A percentile compares a stretch with the other conserved stretches of the same genome.
phyloP scores from a whole-genome alignment of 53 echinoderm and acorn worm species.

The Paelopatides confundens region DNA sequence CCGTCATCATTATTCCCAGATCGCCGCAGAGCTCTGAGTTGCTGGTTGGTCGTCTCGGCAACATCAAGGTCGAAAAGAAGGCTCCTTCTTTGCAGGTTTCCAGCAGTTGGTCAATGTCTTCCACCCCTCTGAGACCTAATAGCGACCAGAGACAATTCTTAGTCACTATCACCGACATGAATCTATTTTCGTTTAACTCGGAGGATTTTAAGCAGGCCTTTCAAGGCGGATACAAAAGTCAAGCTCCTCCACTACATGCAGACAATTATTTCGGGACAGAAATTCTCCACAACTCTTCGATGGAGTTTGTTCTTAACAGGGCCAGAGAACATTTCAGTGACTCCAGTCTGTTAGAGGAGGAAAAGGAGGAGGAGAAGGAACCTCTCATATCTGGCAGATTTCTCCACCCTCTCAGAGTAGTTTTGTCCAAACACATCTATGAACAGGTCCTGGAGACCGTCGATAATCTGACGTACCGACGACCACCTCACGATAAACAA shows the following conservation, averaged over 20 bases:
- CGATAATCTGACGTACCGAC: conserved; percentile 89
- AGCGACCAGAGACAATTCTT: conserved; percentile 4
- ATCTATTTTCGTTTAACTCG: conserved; percentile 88
- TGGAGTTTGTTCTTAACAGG: conserved; percentile 84
- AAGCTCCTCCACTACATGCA: neutral
- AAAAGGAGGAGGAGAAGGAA: conserved; percentile 44
- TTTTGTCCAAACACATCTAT: conserved; percentile 91
- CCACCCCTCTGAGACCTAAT: neutral
- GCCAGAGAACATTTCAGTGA: conserved; percentile 49
- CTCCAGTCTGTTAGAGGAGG: conserved; percentile 56
- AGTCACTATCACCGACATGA: conserved; percentile 60
- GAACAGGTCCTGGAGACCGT: conserved; percentile 95
- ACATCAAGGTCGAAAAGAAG: conserved; percentile 65
- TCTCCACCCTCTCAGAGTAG: conserved; percentile 81
- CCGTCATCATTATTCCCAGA: conserved; percentile 87
- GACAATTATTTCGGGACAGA: conserved; percentile 66
- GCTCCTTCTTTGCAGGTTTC: neutral
- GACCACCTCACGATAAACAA: conserved; percentile 38
- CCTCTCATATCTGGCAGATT: conserved; percentile 75
- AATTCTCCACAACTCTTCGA: conserved; percentile 88
- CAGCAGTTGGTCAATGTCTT: neutral
- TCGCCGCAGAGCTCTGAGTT: conserved; percentile 84
- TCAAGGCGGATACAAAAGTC: neutral
- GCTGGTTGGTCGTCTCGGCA: conserved; percentile 94
- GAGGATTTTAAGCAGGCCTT: conserved; percentile 66